Conservation (phyloP, 2,888 invertebrate species). For the Hyalella azteca region DNA sequence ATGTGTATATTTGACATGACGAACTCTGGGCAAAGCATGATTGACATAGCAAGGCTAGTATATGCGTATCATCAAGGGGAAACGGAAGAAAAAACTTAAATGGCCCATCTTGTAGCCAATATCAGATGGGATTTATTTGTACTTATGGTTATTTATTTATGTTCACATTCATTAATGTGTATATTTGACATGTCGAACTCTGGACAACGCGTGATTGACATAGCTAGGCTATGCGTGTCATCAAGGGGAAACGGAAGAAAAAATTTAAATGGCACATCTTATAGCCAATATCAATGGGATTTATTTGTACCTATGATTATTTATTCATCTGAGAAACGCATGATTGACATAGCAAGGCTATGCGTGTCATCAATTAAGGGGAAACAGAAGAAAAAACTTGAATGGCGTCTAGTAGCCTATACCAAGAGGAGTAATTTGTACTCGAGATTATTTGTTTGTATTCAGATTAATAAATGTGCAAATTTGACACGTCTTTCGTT, state of each 20-base stretch:
- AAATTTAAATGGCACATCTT: conserved; percentile 8
- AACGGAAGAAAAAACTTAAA: not conserved
- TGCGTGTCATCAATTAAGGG: conserved; percentile 35
- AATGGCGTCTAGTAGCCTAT: not conserved
- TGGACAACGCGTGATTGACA: conserved; percentile 32
- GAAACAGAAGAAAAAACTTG: not conserved
- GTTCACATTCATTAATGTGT: too few relatives aligned
- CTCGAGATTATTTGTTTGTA: too few relatives aligned
- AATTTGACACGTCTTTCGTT: conserved; percentile 1
- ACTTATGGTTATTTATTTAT: too few relatives aligned
- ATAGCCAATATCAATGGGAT: too few relatives aligned
- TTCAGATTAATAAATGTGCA: too few relatives aligned
- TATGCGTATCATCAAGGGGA: conserved; percentile 22
- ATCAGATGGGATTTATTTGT: too few relatives aligned
- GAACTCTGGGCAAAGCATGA: conserved; percentile 24
- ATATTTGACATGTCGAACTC: conserved; percentile 27
- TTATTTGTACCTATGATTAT: too few relatives aligned
- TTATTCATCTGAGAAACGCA: conserved; percentile 23
- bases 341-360: conserved; percentile 7
- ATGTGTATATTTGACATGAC: too few relatives aligned
- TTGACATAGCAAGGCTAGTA: conserved; percentile 1
- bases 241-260: conserved; percentile 22
- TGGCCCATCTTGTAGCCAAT: not conserved
- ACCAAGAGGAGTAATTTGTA: too few relatives aligned
- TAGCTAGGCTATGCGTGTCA: not conserved